A percentile compares a stretch with the other conserved stretches of the same genome.
Evolutionary conservation across 2,888 invertebrate species (phyloP).

Genomic region (Brenthis ino): DNA sequence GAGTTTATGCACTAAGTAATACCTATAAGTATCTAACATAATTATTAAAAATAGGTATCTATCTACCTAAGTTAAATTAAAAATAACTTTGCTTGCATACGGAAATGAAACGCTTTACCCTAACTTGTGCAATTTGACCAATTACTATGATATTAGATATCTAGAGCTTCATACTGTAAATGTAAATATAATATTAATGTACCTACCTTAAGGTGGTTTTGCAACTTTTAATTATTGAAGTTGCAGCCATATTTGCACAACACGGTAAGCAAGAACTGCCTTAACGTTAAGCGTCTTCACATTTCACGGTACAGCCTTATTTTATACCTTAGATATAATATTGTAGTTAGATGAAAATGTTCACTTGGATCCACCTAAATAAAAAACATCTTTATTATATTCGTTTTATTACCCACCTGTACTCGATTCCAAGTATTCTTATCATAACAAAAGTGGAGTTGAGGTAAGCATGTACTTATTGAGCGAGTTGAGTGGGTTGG

Average conservation of each 20-base stretch:
- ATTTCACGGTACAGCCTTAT: slow-evolving; percentile 79
- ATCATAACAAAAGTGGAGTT: slow-evolving; percentile 3
- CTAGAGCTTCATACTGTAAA: slow-evolving; percentile 41
- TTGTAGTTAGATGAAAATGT: slow-evolving; percentile 33
- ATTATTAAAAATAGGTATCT: neutral
- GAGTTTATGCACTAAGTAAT: slow-evolving; percentile 13
- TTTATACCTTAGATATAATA: slow-evolving; percentile 69
- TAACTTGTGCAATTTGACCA: slow-evolving; percentile 67
- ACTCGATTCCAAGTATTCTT: neutral
- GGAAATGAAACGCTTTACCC: slow-evolving; percentile 65
- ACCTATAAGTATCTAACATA: neutral
- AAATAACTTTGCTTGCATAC: slow-evolving; percentile 49
- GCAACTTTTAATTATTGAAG: slow-evolving; percentile 5
- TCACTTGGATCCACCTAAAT: slow-evolving; percentile 40
- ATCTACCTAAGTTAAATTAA: neutral
- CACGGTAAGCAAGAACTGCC: slow-evolving; percentile 76
- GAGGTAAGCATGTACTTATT: slow-evolving; percentile 11
- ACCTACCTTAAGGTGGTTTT: slow-evolving; percentile 17
- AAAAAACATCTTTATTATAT: slow-evolving; percentile 35
- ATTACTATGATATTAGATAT: slow-evolving; percentile 49
- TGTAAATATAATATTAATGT: slow-evolving; percentile 39
- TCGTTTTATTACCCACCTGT: slow-evolving; percentile 12
- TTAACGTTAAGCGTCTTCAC: slow-evolving; percentile 74
- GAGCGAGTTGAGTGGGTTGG: slow-evolving; percentile 4
- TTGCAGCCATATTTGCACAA: slow-evolving; percentile 55